Evolutionary conservation across 1,140 invertebrate species (phyloP), one percentile per base, ranked within the genome.

Genomic region (Lepidurus arcticus): DNA sequence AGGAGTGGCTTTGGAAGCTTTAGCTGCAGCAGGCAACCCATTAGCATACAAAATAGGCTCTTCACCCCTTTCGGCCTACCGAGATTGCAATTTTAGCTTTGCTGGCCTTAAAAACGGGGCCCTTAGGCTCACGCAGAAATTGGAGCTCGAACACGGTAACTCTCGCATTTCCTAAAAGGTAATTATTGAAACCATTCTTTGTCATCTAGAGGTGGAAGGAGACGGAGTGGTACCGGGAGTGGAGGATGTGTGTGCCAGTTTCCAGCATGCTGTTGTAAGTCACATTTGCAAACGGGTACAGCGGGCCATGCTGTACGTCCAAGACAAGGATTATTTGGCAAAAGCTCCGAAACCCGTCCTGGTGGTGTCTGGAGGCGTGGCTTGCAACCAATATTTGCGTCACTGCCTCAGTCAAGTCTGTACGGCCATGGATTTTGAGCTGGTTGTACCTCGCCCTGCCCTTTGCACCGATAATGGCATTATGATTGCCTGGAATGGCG

Each of bases 401-500:
- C 85, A 87, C 79, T 88, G 89, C 76, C 84, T 99, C 7, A 81
- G 87, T 82, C 84, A 90, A 78, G 82, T 97, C 73, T 93, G 93
- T 83, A 80, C 87, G 6, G 85, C 91, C 79, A 88, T 89, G 81
- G 87, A 86, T 42, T 95, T 91, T 82, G 86, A 87, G 81, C 87
- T 92, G 24, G 88, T 88, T 73, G 88, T 91, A 80, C 95, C 97
- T 24, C 92, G 94, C 16, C 89, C 91, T n/a, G 88, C 90, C 82
- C 88, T 98, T 1, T 99, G 97, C 83, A 97, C 94, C 5, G 98
- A 99, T 84, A 99, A 99, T 90, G 98, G 97, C 24, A 88, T 97
- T n/a, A 99, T 99, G 98, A 96, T 99, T 81, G 97, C 97, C 26
- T 99, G 97, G 97, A 97, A 97, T 89, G 96, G 94, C 9, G 86